A percentile compares a stretch with the other conserved stretches of the same genome.
Conservation (phyloP, 2,888 invertebrate species). For the Ophioninae sp. region DNA sequence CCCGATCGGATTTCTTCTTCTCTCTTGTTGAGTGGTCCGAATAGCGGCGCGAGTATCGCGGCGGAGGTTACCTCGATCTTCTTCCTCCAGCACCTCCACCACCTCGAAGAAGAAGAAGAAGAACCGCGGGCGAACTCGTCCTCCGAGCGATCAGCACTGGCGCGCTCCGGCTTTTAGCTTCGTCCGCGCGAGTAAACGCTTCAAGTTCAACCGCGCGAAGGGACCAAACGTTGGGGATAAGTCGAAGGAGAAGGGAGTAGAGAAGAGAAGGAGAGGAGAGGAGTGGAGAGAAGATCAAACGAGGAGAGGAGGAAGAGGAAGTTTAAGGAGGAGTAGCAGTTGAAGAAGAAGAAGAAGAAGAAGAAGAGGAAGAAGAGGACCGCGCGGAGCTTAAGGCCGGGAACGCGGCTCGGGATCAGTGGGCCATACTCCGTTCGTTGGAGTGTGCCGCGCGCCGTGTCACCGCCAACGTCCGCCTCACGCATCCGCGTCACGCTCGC, state of each 20-base stretch:
- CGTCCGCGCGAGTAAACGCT: constrained; percentile 16
- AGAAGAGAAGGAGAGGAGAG: background rate
- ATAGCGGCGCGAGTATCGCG: background rate
- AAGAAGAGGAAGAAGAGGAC: constrained; percentile 44
- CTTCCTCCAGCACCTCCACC: constrained; percentile 10
- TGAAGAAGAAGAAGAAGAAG: constrained; percentile 14
- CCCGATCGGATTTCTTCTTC: background rate
- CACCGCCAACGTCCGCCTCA: constrained; percentile 52
- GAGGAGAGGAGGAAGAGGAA: constrained; percentile 26
- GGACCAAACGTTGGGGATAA: background rate
- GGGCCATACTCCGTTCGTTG: constrained; percentile 74
- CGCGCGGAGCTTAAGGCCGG: constrained; percentile 56
- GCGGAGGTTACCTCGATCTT: background rate
- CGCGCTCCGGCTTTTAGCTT: constrained; percentile 4
- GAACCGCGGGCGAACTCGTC: constrained; percentile 25
- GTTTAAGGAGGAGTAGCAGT: constrained; percentile 21
- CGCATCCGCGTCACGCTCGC: constrained; percentile 4
- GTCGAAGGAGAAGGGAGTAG: background rate
- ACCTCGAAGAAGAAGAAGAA: no score
- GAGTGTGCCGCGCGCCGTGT: constrained; percentile 48
- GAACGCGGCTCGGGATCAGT: constrained; percentile 67
- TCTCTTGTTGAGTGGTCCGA: background rate
- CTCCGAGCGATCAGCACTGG: constrained; percentile 35
- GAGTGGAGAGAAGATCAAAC: background rate
- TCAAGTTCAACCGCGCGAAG: constrained; percentile 11